Base-by-base conservation (phyloP, 2,888 invertebrate species). In the Himalopsyche anomala region DNA sequence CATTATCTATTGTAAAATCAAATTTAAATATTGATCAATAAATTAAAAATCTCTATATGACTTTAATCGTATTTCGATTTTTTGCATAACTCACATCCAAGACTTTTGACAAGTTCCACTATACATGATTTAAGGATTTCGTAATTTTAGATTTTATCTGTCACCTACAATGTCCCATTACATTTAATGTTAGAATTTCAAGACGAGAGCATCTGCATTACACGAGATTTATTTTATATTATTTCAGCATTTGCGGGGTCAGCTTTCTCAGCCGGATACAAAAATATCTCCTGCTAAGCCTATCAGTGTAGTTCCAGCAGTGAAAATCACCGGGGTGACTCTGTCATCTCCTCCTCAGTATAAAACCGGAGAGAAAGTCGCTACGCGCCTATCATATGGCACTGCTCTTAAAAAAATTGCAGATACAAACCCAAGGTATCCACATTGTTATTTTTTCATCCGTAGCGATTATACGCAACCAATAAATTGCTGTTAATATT, bases 371-470 rank as follows among this genome's bases (percentile, higher is more conserved):
- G 96, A 97, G 88, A 90, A 92, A 89, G 94, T 99, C 17, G 99
- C 99, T 84, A 99, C 99, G 0, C 94, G 99, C 85, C 93, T 96
- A 81, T 99, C 99, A 0, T 99, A 99, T 92, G 99, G 99, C 6
- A 96, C 95, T 28, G 99, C 97, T 3, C 93, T 99, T 87, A 97
- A 96, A 88, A 99, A 99, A 93, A 94, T 99, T 89, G 96, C 94
- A 0, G 94, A 95, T 88, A 94, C 93, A 88, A 96, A 96, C 90
- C 91, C 94, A 89, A 91, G 92, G 92, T 92, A 40, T 4, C 15
- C 3, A 51, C 4, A 19, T n/a, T 74, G 6, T 51, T 51, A 82
- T 51, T 82, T 82, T 28, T 28, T 69, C 69, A 2, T 19, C 12
- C 11, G 12, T 62, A 5, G 5, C 19, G 42, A 6, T 45, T 1